Base-by-base conservation (phyloP, 2,888 invertebrate genomes). In the Agrochola circellaris region DNA sequence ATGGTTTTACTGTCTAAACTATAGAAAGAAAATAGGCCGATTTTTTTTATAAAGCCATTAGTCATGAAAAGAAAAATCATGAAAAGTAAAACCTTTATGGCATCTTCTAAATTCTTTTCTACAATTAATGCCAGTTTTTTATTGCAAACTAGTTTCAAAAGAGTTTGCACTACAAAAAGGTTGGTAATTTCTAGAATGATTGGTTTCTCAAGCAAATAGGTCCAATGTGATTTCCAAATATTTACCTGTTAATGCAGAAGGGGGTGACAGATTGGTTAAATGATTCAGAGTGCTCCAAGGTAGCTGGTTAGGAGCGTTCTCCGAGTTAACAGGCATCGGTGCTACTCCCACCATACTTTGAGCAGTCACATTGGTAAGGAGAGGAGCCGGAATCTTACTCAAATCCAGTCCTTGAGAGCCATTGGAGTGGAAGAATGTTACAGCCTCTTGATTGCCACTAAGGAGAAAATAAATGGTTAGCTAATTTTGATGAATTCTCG, bases 341-440 rank as follows among this genome's bases (percentile, higher is more conserved):
- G 94, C 94, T 2, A 96, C 88, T 3, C 94, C 95, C 0, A 95
- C 91, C 26, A 95, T 64, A 58, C 93, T 93, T 74, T 95, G 93
- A 0, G 95, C 95, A 0, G 95, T 96, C 38, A 96, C 93, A 76
- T 96, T 96, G 0, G 96, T 96, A 58, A 94, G 64, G 51, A 96
- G 80, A 0, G 96, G 95, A 20, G 89, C 82, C 0, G 93, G 91
- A 54, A 96, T 93, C 23, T 84, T 84, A 64, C 92, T 92, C 71
- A 96, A 84, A 79, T 96, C 94, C 26, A 96, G 42, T 30, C 83
- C 82, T 30, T 88, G 89, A 1, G 94, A 90, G 0, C 96, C 96
- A 73, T 96, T 95, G 48, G 90, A 92, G 30, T 92, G 92, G 78
- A 92, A 96, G 71, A 96, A 93, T 20, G 95, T 95, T 13, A 96